Evolutionary conservation across 2,888 invertebrate genomes (phyloP).

Genomic region (Idaea dimidiata): DNA sequence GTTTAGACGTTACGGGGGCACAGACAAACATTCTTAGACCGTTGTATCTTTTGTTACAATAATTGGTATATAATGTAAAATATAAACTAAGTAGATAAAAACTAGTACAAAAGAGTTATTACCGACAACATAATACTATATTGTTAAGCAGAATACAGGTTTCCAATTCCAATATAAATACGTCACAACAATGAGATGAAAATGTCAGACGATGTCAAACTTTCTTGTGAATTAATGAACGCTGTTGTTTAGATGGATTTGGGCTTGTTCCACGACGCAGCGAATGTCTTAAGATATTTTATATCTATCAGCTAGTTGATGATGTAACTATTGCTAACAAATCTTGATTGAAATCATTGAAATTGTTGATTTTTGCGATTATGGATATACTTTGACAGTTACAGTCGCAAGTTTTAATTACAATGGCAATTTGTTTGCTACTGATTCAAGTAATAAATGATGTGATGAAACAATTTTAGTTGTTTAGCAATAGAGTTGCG

Average conservation of each 20-base stretch:
- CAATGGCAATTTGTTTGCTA: too few species aligned
- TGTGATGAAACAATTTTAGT: too few species aligned
- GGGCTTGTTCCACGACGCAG: not conserved
- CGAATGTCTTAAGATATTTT: not conserved
- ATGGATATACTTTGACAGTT: too few species aligned
- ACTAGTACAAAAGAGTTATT: not conserved
- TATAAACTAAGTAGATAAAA: not conserved
- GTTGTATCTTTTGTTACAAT: not conserved
- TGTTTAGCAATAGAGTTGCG: too few species aligned
- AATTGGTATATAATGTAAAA: not conserved
- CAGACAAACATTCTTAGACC: too few species aligned
- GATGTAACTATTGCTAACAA: too few species aligned
- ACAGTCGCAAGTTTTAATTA: too few species aligned
- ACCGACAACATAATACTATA: not conserved
- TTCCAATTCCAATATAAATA: not conserved
- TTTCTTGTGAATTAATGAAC: not conserved
- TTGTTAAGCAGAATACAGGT: not conserved
- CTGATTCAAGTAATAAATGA: too few species aligned
- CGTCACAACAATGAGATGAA: not conserved
- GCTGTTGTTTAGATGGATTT: not conserved
- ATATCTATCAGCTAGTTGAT: not conserved
- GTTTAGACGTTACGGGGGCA: too few species aligned
- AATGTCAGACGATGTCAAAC: not conserved
- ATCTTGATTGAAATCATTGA: too few species aligned
- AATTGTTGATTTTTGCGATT: too few species aligned